Evolutionary conservation across 2,113 vertebrate species (phyloP).

Genomic region (Amphiprion ocellaris): DNA sequence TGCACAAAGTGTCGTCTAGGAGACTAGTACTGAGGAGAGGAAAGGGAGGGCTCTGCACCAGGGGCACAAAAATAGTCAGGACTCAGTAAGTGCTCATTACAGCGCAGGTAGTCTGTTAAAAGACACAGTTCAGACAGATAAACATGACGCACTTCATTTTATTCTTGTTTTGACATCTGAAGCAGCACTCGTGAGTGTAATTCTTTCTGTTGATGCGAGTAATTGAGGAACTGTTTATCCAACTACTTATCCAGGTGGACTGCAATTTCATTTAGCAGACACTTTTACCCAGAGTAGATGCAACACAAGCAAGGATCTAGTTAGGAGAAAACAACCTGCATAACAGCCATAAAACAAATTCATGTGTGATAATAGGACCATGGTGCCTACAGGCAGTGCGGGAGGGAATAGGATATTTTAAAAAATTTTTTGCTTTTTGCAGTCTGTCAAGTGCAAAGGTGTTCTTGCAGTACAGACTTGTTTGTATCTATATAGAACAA

Average conservation of each 20-base stretch:
- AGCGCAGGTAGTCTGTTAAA: background rate
- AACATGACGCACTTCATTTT: background rate
- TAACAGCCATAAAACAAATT: too few species aligned
- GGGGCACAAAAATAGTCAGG: slow-evolving; percentile 12
- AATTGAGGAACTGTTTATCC: slow-evolving; percentile 9
- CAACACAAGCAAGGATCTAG: too few species aligned
- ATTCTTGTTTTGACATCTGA: background rate
- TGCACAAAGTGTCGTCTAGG: slow-evolving; percentile 53
- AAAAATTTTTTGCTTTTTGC: too few species aligned
- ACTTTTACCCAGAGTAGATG: too few species aligned
- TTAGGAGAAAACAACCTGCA: too few species aligned
- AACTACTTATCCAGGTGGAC: background rate
- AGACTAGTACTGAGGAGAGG: slow-evolving; percentile 24
- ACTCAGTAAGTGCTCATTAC: slow-evolving; percentile 2
- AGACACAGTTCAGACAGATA: background rate
- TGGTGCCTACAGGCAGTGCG: too few species aligned
- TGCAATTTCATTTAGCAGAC: background rate
- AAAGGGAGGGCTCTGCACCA: slow-evolving; percentile 20
- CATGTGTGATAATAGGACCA: too few species aligned
- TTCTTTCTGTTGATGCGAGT: background rate
- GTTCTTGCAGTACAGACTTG: background rate
- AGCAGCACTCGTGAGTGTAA: background rate
- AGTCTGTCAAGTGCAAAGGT: too few species aligned
- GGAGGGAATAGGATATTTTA: too few species aligned
- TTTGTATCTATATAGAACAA: background rate